Percentiles rank a stretch among this genome's conserved stretches.
Evolutionary conservation across 1,140 invertebrate species (phyloP).

Genomic region (Trypoxylus dichotomus): DNA sequence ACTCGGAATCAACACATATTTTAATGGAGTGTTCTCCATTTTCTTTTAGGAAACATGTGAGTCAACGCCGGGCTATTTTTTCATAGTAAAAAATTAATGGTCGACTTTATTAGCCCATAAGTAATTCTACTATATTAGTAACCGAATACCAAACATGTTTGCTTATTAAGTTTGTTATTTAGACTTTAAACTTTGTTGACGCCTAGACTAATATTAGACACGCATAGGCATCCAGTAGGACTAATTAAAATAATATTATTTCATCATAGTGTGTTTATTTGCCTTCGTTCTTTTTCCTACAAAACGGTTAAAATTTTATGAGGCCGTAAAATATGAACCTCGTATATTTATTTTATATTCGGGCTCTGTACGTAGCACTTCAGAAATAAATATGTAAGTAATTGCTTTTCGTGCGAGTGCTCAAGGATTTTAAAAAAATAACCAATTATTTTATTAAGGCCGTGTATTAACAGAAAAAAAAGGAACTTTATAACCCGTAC

Average conservation of each 20-base stretch:
- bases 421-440: conserved; percentile 23
- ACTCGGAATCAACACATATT: too few species aligned
- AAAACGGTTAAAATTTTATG: conserved; percentile 21
- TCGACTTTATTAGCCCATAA: neutral
- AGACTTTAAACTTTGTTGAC: conserved; percentile 7
- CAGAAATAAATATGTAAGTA: conserved; percentile 15
- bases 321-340: conserved; percentile 17
- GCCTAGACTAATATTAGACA: neutral
- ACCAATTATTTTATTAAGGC: conserved; percentile 20
- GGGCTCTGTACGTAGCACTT: neutral
- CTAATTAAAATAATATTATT: conserved; percentile 24
- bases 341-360: conserved; percentile 25
- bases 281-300: conserved; percentile 11
- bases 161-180: conserved; percentile 5
- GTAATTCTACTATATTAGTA: neutral
- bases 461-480: neutral
- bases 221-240: neutral
- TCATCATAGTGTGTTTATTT: conserved; percentile 14
- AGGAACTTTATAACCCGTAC: neutral
- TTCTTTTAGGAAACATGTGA: too few species aligned
- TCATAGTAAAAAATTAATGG: neutral
- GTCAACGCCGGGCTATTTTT: neutral
- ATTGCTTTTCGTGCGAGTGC: neutral
- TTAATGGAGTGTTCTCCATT: too few species aligned
- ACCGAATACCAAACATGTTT: neutral